These are phyloP conservation scores for Oncorhynchus kisutch DNA, from an alignment of 2,113 vertebrate genomes.

Conservation along the genomic window DNA sequence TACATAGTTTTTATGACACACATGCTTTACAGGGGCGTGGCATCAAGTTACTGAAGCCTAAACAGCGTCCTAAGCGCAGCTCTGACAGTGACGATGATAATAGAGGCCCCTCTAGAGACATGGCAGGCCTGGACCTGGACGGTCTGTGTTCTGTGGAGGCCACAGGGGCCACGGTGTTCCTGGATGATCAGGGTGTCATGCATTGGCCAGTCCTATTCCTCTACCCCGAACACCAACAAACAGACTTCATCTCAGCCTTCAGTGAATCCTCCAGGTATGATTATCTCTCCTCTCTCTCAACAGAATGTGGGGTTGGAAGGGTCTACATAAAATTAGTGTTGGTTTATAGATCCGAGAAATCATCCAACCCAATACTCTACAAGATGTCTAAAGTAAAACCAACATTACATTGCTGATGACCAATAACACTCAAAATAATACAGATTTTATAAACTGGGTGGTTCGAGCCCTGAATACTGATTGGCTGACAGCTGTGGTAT, in stretches of 20 bases:
- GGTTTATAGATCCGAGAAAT: background rate
- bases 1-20: background rate
- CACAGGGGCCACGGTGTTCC: constrained; percentile 74
- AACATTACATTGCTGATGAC: background rate
- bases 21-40: constrained; percentile 77
- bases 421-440: background rate
- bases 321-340: no score
- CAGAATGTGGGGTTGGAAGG: no score
- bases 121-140: constrained; percentile 71
- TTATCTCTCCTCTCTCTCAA: background rate
- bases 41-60: constrained; percentile 72
- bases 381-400: background rate
- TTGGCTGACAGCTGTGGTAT: no score
- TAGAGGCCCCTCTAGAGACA: constrained; percentile 50
- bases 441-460: no score
- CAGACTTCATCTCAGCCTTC: constrained; percentile 90
- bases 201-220: constrained; percentile 93
- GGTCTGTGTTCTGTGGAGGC: constrained; percentile 74
- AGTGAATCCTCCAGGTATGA: constrained; percentile 84
- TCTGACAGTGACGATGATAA: constrained; percentile 65
- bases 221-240: constrained; percentile 91
- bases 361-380: background rate
- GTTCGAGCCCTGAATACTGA: no score
- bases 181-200: constrained; percentile 81
- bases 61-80: constrained; percentile 23